Evolutionary conservation across 2,113 vertebrate species (phyloP), one percentile per base, ranked within the genome.

Genomic region (Porphyrio hochstetteri): DNA sequence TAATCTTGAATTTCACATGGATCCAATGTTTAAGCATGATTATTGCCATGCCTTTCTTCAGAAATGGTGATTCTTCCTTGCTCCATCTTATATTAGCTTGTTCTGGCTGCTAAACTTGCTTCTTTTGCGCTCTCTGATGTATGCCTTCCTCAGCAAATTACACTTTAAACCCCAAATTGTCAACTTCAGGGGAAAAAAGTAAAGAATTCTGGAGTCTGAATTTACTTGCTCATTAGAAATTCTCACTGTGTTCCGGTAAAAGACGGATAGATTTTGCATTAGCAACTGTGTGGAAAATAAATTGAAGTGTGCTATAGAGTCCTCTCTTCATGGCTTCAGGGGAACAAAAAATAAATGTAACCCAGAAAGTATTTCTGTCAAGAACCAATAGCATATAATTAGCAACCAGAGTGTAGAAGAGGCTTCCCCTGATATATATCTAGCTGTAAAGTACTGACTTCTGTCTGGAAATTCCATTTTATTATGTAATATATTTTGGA

Each of bases 391-490:
- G 67, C 60, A 27, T 84, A 64, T 96, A 95, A 96, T 97, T 96
- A 95, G 44, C 46, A 96, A 82, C 76, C 78, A 92, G 87, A 7
- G 29, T 77, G 86, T 75, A 94, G 82, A 94, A 88, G 55, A 97
- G 44, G 91, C 57, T 95, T 95, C 64, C 83, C 46, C 65, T 96
- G 63, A 92, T 95, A 77, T 77, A 92, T 53, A 95, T 92, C 65
- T 92, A 95, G 28, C 46, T 95, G 8, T 72, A 77, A 90, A 97
- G 85, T 83, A 67, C 61, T 95, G 91, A 95, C 55, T 96, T 93
- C 82, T 96, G 53, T 98, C 95, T 97, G 97, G 96, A 98, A 97
- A 97, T 91, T 95, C 77, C 59, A 97, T 96, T 97, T 96, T 91
- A 97, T 97, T 97, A 88, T 81, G 92, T 91, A 97, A 94, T 97